Percentiles rank a stretch among this genome's conserved stretches.
phyloP scores from a whole-genome alignment of 2,113 vertebrate species.

The Eptesicus fuscus region DNA sequence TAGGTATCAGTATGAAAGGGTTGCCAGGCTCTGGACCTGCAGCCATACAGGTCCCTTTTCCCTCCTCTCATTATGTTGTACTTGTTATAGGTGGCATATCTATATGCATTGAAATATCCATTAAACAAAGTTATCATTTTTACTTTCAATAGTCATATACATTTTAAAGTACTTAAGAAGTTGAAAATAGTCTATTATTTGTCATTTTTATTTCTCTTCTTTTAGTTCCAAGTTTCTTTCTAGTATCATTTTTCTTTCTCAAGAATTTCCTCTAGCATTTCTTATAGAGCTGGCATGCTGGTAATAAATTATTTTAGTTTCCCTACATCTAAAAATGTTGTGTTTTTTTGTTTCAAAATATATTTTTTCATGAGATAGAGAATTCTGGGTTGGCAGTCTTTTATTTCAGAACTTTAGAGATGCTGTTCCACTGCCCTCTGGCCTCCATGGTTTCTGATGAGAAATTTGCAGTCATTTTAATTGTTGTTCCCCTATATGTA shows the following conservation, averaged over 20 bases:
- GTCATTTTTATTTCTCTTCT: neutral
- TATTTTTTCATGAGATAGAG: neutral
- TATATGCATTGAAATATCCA: neutral
- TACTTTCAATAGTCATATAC: neutral
- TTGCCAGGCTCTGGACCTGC: neutral
- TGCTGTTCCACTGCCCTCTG: neutral
- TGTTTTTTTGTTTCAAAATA: neutral
- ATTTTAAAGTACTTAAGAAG: neutral
- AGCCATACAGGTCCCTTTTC: neutral
- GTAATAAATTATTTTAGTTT: constrained; percentile 21
- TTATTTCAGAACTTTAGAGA: neutral
- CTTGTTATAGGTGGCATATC: neutral
- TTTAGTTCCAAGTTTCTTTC: neutral
- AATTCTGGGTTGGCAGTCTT: neutral
- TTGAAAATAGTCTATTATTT: neutral
- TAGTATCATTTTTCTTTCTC: neutral
- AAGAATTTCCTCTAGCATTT: neutral
- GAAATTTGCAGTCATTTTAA: neutral
- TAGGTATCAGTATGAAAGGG: too few relatives aligned
- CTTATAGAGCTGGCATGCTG: neutral
- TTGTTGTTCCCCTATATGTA: neutral
- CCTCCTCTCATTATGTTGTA: neutral
- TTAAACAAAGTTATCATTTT: neutral
- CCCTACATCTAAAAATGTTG: constrained; percentile 21
- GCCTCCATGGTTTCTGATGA: neutral